Percentiles rank a stretch among this genome's conserved stretches.
Conservation (phyloP, 1,140 invertebrate genomes). For the Cheumatopsyche charites region DNA sequence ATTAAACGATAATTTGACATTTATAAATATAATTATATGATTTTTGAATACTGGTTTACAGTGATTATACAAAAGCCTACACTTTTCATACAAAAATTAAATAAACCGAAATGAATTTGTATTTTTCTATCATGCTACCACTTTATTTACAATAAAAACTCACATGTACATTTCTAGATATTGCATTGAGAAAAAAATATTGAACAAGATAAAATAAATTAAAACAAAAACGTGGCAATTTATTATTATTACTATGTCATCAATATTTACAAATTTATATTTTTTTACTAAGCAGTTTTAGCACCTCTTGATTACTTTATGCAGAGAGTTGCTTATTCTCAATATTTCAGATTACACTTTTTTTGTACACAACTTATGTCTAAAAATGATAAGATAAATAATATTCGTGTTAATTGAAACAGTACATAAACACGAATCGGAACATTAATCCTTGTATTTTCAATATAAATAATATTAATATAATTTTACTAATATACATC, state of each 20-base stretch:
- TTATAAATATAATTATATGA: too few relatives aligned
- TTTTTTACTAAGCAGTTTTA: conserved; percentile 17
- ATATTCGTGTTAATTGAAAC: not conserved
- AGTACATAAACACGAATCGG: conserved; percentile 13
- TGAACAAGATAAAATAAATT: not conserved
- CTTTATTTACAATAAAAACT: conserved; percentile 20
- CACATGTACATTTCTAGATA: conserved; percentile 20
- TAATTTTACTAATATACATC: conserved; percentile 28
- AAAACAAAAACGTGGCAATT: too few relatives aligned
- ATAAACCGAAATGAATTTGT: too few relatives aligned
- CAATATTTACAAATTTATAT: conserved; percentile 10
- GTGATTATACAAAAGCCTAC: too few relatives aligned
- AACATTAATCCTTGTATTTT: conserved; percentile 11
- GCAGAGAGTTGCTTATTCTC: conserved; percentile 16
- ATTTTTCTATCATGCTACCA: not conserved
- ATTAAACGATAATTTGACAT: too few relatives aligned
- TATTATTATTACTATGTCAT: not conserved
- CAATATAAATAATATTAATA: conserved; percentile 34
- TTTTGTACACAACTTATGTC: conserved; percentile 2
- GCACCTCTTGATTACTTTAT: conserved; percentile 16
- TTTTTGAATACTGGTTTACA: too few relatives aligned
- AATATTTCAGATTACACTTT: conserved; percentile 1
- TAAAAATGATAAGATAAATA: not conserved
- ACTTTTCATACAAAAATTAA: too few relatives aligned
- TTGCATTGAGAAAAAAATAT: not conserved